phyloP scores from a whole-genome alignment of 2,797 vertebrate genomes.

The Phrynocephalus vlangalii region DNA sequence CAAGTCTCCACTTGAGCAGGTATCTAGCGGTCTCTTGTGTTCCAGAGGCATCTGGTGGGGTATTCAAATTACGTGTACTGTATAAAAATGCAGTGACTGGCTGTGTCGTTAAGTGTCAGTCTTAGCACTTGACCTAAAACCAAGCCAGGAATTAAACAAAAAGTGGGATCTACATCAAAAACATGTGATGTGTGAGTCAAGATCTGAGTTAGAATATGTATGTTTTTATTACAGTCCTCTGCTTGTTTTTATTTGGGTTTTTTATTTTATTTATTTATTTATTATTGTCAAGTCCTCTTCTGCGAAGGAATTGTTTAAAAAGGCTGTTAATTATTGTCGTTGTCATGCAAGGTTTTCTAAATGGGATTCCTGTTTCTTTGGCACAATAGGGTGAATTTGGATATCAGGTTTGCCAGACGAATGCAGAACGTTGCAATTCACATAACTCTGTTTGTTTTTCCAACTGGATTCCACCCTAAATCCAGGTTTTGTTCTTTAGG shows the following conservation, averaged over 20 bases:
- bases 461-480: neutral
- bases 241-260: conserved; percentile 1
- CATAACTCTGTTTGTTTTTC: neutral
- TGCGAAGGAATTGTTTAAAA: neutral
- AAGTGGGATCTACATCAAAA: neutral
- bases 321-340: neutral
- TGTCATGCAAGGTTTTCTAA: neutral
- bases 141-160: neutral
- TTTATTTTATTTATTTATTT: neutral
- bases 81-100: neutral
- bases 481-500: neutral
- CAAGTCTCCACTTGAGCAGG: neutral
- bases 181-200: neutral
- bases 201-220: too few relatives aligned
- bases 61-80: neutral
- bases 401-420: conserved; percentile 4
- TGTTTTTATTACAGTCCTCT: neutral
- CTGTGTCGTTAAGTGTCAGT: neutral
- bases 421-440: neutral
- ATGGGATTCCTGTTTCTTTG: neutral
- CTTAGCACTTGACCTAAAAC: neutral
- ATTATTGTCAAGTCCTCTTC: neutral
- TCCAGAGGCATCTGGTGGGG: too few relatives aligned
- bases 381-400: neutral
- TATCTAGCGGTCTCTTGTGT: too few relatives aligned